A percentile compares a stretch with the other conserved stretches of the same genome.
phyloP scores from a whole-genome alignment of 2,888 invertebrate genomes.

The Graphium colonna region DNA sequence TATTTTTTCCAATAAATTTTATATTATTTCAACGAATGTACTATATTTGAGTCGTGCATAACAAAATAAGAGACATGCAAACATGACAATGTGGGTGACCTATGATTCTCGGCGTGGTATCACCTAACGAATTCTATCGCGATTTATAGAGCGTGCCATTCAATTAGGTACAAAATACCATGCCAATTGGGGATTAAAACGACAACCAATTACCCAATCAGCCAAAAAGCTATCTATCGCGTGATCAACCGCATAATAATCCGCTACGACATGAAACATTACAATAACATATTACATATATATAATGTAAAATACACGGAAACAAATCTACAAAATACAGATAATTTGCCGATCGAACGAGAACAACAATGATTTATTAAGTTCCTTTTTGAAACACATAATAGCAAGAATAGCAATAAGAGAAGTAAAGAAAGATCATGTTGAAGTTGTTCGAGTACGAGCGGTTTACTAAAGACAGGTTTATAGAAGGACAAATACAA shows the following conservation, averaged over 20 bases:
- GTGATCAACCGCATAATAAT: conserved; percentile 38
- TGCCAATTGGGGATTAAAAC: conserved; percentile 57
- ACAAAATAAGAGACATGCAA: conserved; percentile 17
- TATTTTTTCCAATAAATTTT: not conserved
- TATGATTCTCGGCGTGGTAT: conserved; percentile 37
- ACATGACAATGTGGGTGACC: conserved; percentile 28
- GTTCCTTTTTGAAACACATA: too few species aligned
- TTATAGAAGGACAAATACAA: conserved; percentile 21
- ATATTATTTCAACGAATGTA: conserved; percentile 6
- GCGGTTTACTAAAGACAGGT: conserved; percentile 32
- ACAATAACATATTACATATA: conserved; percentile 33
- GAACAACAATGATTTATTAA: conserved; percentile 33
- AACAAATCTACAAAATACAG: conserved; percentile 38
- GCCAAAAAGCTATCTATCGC: conserved; percentile 55
- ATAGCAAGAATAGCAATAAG: too few species aligned
- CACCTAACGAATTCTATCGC: conserved; percentile 36
- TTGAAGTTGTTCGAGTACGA: conserved; percentile 38
- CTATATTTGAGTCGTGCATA: conserved; percentile 15
- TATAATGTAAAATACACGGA: conserved; percentile 28
- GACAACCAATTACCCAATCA: conserved; percentile 54
- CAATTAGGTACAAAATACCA: conserved; percentile 41
- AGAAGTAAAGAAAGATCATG: not conserved
- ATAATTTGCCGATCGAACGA: conserved; percentile 35
- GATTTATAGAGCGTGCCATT: conserved; percentile 40
- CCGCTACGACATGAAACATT: conserved; percentile 37